Evolutionary conservation across 1,140 invertebrate species (phyloP).

Genomic region (Melanaphis sacchari): DNA sequence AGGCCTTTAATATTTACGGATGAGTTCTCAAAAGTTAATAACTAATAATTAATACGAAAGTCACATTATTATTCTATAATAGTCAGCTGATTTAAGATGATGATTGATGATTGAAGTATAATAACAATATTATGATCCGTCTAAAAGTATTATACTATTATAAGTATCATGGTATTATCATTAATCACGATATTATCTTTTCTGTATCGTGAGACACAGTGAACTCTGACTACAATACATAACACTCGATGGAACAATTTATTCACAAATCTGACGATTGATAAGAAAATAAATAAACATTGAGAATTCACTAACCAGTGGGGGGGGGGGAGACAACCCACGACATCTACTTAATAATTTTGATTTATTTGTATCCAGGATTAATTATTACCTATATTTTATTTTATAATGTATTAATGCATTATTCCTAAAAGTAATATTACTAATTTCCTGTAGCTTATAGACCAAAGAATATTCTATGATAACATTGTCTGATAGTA

Average conservation of each 20-base stretch:
- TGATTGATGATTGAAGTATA: background rate
- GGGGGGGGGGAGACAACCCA: no score
- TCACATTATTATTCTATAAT: slow-evolving; percentile 24
- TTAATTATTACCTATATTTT: no score
- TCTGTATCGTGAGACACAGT: background rate
- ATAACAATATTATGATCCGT: slow-evolving; percentile 23
- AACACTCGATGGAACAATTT: background rate
- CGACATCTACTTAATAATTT: no score
- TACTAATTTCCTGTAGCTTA: no score
- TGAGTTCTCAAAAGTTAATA: slow-evolving; percentile 5
- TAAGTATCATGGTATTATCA: no score
- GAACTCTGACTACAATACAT: no score
- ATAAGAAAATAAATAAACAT: background rate
- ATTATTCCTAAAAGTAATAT: no score
- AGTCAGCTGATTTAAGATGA: slow-evolving; percentile 34
- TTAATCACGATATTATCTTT: background rate
- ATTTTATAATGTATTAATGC: no score
- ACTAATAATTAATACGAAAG: background rate
- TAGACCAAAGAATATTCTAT: no score
- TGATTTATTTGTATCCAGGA: no score
- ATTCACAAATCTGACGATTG: background rate
- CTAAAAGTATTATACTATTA: background rate
- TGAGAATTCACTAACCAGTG: no score
- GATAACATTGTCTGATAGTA: no score
- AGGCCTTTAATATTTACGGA: background rate